Percentiles rank a stretch among this genome's conserved stretches.
Conservation (phyloP, 2,797 vertebrate species). For the Lates japonicus region DNA sequence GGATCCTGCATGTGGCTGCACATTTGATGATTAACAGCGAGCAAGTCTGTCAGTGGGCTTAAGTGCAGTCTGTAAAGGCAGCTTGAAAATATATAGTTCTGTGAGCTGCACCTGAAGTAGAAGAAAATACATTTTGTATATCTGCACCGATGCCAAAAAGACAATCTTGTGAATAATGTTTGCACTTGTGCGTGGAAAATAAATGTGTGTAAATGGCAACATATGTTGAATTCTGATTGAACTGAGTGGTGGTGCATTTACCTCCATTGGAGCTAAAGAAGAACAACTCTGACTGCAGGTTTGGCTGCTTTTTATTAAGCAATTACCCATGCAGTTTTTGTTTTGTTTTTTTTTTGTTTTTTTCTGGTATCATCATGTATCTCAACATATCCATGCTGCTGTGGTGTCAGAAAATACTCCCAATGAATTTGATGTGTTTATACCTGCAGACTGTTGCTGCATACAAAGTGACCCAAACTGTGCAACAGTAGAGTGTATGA, state of each 20-base stretch:
- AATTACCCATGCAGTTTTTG: conserved; percentile 59
- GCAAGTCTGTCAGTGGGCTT: not conserved
- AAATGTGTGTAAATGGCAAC: not conserved
- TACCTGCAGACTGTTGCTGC: conserved; percentile 30
- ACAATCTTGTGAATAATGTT: not conserved
- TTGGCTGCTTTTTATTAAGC: conserved; percentile 71
- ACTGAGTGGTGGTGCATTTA: conserved; percentile 5
- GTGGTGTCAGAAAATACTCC: conserved; percentile 38
- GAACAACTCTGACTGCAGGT: conserved; percentile 70
- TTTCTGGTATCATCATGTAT: conserved; percentile 39
- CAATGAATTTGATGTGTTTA: conserved; percentile 30
- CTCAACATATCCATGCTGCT: conserved; percentile 50
- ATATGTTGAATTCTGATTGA: not conserved
- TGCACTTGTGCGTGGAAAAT: not conserved
- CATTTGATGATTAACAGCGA: not conserved
- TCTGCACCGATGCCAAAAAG: not conserved
- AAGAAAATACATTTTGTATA: not conserved
- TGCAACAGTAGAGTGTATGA: conserved; percentile 20
- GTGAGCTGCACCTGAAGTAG: not conserved
- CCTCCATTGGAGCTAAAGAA: conserved; percentile 43
- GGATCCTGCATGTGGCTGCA: not conserved
- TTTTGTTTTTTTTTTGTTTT: not conserved
- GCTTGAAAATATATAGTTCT: not conserved
- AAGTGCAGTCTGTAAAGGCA: not conserved
- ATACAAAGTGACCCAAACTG: conserved; percentile 17